Evolutionary conservation across 1,140 invertebrate species (phyloP).

Genomic region (Dreissena polymorpha): DNA sequence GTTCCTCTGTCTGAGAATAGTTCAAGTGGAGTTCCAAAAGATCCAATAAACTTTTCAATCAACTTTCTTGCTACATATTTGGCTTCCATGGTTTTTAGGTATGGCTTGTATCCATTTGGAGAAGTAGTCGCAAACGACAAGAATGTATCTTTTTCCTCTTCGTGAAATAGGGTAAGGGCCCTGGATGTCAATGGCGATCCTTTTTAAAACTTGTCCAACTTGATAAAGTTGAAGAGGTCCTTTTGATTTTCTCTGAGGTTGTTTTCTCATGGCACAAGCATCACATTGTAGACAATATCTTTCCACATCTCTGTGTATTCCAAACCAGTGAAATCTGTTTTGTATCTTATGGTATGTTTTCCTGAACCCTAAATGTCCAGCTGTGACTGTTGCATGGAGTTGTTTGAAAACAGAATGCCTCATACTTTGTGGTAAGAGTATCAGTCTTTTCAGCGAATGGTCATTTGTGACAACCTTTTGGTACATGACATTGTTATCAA

Average conservation of each 20-base stretch:
- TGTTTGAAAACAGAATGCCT: constrained; percentile 1
- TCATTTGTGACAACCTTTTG: constrained; percentile 9
- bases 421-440: neutral
- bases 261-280: constrained; percentile 4
- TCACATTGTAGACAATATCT: constrained; percentile 20
- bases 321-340: constrained; percentile 17
- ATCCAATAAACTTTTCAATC: constrained; percentile 17
- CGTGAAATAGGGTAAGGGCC: constrained; percentile 58
- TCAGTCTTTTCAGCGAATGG: constrained; percentile 1
- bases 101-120: constrained; percentile 53
- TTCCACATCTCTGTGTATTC: constrained; percentile 7
- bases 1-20: constrained; percentile 62
- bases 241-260: constrained; percentile 1
- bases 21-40: constrained; percentile 10
- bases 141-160: constrained; percentile 59
- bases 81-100: constrained; percentile 17
- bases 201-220: constrained; percentile 42
- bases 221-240: constrained; percentile 5
- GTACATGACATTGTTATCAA: constrained; percentile 7
- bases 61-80: constrained; percentile 22
- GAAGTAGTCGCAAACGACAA: constrained; percentile 56
- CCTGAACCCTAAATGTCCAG: constrained; percentile 18
- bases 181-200: constrained; percentile 60
- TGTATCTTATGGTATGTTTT: constrained; percentile 6
- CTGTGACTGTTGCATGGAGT: neutral